These are phyloP conservation scores for Malacoraja senta DNA, from an alignment of 2,797 vertebrate species.

Conservation along the genomic window DNA sequence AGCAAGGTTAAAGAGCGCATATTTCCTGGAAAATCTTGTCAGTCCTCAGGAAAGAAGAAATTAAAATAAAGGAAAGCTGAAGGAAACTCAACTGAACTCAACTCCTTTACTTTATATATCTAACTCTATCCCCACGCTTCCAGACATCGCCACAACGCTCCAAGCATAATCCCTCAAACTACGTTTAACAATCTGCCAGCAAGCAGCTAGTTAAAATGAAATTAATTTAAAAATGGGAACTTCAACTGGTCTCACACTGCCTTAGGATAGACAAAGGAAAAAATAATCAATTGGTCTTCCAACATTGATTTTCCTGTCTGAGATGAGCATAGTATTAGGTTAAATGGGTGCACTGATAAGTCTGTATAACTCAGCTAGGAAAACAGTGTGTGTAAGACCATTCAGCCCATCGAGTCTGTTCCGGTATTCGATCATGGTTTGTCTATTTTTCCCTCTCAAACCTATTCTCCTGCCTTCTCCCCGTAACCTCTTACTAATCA, in stretches of 20 bases:
- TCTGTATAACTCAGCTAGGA: too few relatives aligned
- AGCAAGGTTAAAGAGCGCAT: not conserved
- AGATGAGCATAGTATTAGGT: not conserved
- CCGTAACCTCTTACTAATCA: too few relatives aligned
- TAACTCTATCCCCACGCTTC: too few relatives aligned
- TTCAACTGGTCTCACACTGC: not conserved
- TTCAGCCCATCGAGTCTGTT: too few relatives aligned
- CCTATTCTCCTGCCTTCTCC: too few relatives aligned
- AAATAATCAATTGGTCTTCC: not conserved
- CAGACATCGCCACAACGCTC: not conserved
- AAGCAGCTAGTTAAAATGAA: not conserved
- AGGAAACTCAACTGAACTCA: not conserved
- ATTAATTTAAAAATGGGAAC: not conserved
- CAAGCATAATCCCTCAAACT: not conserved
- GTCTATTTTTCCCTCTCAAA: too few relatives aligned
- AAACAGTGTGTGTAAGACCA: too few relatives aligned
- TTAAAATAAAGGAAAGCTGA: not conserved
- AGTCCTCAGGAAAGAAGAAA: not conserved
- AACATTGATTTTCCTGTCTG: not conserved
- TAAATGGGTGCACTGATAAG: not conserved
- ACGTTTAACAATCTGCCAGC: not conserved
- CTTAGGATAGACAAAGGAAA: not conserved
- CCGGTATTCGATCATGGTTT: too few relatives aligned
- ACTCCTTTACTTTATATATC: too few relatives aligned
- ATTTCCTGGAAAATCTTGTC: not conserved